Percentiles rank a stretch among this genome's conserved stretches.
phyloP scores from a whole-genome alignment of 2,888 invertebrate species.

The Scaptomyza caliginosa region DNA sequence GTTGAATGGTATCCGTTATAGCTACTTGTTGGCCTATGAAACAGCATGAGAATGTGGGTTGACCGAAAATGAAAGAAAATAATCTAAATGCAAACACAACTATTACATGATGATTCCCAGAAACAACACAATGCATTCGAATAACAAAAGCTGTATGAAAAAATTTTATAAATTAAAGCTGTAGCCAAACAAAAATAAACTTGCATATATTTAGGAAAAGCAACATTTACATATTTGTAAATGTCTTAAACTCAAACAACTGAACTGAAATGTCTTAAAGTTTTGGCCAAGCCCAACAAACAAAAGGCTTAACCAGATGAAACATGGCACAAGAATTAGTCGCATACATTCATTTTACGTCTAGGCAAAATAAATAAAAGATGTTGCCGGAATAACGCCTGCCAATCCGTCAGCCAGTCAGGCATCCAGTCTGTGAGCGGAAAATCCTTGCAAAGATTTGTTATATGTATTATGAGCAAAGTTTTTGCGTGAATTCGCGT shows the following conservation, averaged over 20 bases:
- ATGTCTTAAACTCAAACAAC: slow-evolving; percentile 56
- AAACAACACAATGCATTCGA: slow-evolving; percentile 23
- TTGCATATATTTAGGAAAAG: slow-evolving; percentile 31
- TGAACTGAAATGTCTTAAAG: slow-evolving; percentile 17
- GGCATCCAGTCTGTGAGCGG: slow-evolving; percentile 36
- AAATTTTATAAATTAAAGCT: slow-evolving; percentile 43
- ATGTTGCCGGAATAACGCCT: slow-evolving; percentile 38
- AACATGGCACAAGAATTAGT: slow-evolving; percentile 12
- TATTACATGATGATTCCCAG: slow-evolving; percentile 34
- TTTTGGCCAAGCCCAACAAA: neutral
- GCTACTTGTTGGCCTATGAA: slow-evolving; percentile 25
- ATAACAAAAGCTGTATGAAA: slow-evolving; percentile 30
- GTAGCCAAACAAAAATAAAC: slow-evolving; percentile 22
- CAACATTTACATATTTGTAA: slow-evolving; percentile 58
- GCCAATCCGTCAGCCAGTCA: slow-evolving; percentile 45
- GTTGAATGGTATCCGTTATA: slow-evolving; percentile 35
- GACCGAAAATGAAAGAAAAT: slow-evolving; percentile 18
- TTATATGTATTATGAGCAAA: slow-evolving; percentile 63
- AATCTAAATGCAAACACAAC: slow-evolving; percentile 73
- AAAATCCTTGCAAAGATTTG: slow-evolving; percentile 64
- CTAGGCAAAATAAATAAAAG: slow-evolving; percentile 18
- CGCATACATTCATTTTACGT: neutral
- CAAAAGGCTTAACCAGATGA: neutral
- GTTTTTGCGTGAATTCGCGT: slow-evolving; percentile 48
- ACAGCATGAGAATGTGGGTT: slow-evolving; percentile 12